phyloP scores from a whole-genome alignment of 2,797 vertebrate genomes.

The Gambusia yucatana region DNA sequence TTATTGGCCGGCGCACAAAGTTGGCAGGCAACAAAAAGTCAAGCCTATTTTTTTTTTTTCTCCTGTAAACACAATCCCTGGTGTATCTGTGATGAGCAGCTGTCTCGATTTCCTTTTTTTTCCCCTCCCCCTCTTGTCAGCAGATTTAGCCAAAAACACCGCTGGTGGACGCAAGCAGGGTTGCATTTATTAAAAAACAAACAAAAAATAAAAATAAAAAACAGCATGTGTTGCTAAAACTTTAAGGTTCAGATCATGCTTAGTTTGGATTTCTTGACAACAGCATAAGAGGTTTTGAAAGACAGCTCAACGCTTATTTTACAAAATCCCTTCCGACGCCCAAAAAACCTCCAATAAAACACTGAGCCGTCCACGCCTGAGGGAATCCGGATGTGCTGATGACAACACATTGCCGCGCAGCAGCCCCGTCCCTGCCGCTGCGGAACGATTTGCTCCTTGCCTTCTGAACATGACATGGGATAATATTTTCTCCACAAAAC shows the following conservation, averaged over 20 bases:
- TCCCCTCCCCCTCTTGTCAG: slow-evolving; percentile 38
- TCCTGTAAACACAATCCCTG: slow-evolving; percentile 35
- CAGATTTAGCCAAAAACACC: slow-evolving; percentile 30
- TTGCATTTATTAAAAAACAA: slow-evolving; percentile 10
- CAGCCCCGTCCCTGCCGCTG: slow-evolving; percentile 11
- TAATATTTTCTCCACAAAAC: slow-evolving; percentile 29
- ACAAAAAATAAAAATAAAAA: slow-evolving; percentile 17
- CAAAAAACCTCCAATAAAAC: not conserved
- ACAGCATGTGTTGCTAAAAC: slow-evolving; percentile 18
- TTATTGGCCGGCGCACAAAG: slow-evolving; percentile 43
- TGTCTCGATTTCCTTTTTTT: slow-evolving; percentile 38
- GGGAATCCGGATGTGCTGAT: slow-evolving; percentile 39
- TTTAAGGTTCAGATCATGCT: slow-evolving; percentile 43
- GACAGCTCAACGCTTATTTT: slow-evolving; percentile 37
- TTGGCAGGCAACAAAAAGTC: slow-evolving; percentile 31
- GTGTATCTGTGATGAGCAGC: slow-evolving; percentile 54
- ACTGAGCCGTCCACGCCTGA: slow-evolving; percentile 30
- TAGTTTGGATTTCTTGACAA: slow-evolving; percentile 43
- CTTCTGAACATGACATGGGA: slow-evolving; percentile 24
- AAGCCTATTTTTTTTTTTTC: not conserved
- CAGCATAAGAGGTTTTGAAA: slow-evolving; percentile 36
- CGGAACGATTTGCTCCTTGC: slow-evolving; percentile 19
- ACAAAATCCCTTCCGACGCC: slow-evolving; percentile 16
- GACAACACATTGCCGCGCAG: slow-evolving; percentile 22
- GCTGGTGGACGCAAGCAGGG: slow-evolving; percentile 20